phyloP scores from a whole-genome alignment of 2,888 invertebrate species.

The Yponomeuta sedellus region DNA sequence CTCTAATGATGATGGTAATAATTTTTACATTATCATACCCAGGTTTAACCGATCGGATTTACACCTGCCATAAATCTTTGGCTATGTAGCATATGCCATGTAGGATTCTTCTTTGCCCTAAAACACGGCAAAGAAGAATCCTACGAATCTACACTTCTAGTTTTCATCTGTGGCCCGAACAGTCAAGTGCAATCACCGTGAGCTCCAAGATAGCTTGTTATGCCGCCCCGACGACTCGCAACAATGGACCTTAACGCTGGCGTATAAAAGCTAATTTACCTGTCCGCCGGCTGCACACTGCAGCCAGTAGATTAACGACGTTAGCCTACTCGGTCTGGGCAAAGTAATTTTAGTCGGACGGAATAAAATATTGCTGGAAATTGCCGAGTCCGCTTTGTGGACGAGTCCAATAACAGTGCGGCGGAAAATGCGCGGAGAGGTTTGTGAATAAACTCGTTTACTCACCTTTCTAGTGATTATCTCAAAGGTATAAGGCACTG shows the following conservation, averaged over 20 bases:
- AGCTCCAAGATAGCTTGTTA: conserved; percentile 40
- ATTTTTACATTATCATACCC: no score
- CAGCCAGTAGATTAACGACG: conserved; percentile 1
- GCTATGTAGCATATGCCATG: no score
- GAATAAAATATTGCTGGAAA: not conserved
- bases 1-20: no score
- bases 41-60: no score
- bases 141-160: no score
- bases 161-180: not conserved
- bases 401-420: not conserved
- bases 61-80: no score
- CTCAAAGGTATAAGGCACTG: no score
- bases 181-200: conserved; percentile 10
- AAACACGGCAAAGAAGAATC: no score
- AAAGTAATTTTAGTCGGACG: not conserved
- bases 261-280: not conserved
- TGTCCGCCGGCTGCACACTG: not conserved
- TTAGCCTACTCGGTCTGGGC: not conserved
- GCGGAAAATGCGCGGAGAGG: not conserved
- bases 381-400: not conserved
- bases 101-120: no score
- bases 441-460: not conserved
- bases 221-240: conserved; percentile 21
- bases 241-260: conserved; percentile 27
- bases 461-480: not conserved